Evolutionary conservation across 2,888 invertebrate species (phyloP), one percentile per base, ranked within the genome.

Genomic region (Girardia tigrina): DNA sequence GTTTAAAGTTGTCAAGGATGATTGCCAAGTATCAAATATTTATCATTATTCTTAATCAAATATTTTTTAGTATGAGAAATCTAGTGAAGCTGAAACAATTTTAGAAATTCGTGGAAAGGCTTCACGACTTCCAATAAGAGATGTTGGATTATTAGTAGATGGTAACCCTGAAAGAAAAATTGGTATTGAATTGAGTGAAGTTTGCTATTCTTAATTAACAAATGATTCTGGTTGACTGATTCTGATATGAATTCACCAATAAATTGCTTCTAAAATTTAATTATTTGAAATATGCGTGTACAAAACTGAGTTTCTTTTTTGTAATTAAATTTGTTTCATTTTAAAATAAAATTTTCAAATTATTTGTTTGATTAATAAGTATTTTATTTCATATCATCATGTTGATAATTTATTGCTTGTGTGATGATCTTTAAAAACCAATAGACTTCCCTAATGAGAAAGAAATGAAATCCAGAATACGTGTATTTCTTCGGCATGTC

Each of bases 11-110:
- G n/a, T 77, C n/a, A 69, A 70, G 36, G 77, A 77, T 70, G 77
- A 77, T 26, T 77, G 77, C 29, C 76, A 74, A 73, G 76, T 75
- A 26, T 8, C 8, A 70, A 70, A 20, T 23, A 14, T 70, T 70
- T 70, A n/a, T 26, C 12, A n/a, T 12, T 12, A 26, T 26, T 23
- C 20, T 23, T 70, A 14, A 23, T 70, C 12, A 8, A 14, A 8
- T 70, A 70, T 70, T 12, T 73, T 75, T 16, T 29, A 76, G 75
- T 77, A 77, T 28, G 76, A 28, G 26, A 77, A 77, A 72, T 77
- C 42, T 14, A 77, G 77, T 28, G 75, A 77, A 42, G 77, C 77
- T 14, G 27, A 77, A 70, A 77, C 77, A 76, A 27, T 77, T 23
- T 36, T 77, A 28, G 76, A 71, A 69, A 36, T 77, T 16, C 23